These are phyloP conservation scores for Zaprionus davidi DNA, from an alignment of 1,140 invertebrate genomes.

Conservation along the genomic window DNA sequence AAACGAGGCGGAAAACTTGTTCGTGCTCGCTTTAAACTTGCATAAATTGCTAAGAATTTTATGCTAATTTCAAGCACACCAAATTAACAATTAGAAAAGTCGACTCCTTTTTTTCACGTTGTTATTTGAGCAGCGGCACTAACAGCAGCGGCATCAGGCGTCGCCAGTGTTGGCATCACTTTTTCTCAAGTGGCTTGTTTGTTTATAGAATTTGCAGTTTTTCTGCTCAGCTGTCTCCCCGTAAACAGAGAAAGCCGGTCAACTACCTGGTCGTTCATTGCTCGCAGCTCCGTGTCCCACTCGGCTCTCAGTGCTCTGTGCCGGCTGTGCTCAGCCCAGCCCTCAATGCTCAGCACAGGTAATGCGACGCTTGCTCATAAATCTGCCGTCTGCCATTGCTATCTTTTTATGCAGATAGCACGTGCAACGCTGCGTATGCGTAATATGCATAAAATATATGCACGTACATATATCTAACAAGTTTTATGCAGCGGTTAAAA, in stretches of 20 bases:
- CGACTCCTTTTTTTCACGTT: conserved; percentile 47
- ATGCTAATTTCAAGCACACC: conserved; percentile 38
- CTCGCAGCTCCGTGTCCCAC: not conserved
- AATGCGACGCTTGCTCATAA: conserved; percentile 33
- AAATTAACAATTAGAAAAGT: conserved; percentile 62
- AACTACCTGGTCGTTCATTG: not conserved
- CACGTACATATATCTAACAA: not conserved
- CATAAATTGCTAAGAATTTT: conserved; percentile 25
- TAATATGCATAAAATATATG: conserved; percentile 7
- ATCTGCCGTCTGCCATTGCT: conserved; percentile 34
- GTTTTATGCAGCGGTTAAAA: not conserved
- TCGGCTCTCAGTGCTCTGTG: not conserved
- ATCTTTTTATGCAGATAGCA: conserved; percentile 48
- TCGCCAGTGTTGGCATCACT: conserved; percentile 17
- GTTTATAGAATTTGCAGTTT: conserved; percentile 61
- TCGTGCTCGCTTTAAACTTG: conserved; percentile 8
- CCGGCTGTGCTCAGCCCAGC: not conserved
- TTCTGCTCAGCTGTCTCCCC: conserved; percentile 30
- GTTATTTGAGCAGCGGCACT: conserved; percentile 28
- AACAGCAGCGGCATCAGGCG: not conserved
- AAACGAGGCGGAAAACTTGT: conserved; percentile 16
- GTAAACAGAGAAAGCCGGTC: not conserved
- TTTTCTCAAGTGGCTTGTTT: conserved; percentile 67
- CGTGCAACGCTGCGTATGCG: conserved; percentile 29
- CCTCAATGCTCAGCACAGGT: conserved; percentile 5